phyloP scores from a whole-genome alignment of 37 sponge, comb jelly and placozoan genomes.

The Lycopodina hypogea region DNA sequence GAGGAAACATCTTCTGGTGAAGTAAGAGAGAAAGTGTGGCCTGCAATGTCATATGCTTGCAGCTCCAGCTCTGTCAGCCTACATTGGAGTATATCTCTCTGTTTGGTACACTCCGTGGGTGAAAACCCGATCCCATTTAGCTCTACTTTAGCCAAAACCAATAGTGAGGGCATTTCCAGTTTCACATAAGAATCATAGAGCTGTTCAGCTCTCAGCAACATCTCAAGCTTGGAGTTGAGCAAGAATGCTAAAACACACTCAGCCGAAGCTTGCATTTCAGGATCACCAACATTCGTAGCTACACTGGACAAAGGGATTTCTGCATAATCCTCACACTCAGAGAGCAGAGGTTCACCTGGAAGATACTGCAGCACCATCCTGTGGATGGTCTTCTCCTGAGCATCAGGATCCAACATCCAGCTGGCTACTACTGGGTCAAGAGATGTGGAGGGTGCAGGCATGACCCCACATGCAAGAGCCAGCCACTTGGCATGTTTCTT shows the following conservation, averaged over 20 bases:
- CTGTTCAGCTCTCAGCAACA: constrained; percentile 54
- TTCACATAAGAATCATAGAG: constrained; percentile 62
- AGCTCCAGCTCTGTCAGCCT: constrained; percentile 64
- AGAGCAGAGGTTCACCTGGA: constrained; percentile 57
- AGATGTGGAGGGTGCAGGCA: constrained; percentile 16
- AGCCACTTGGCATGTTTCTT: constrained; percentile 75
- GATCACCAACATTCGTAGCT: constrained; percentile 58
- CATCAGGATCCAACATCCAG: constrained; percentile 92
- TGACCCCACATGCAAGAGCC: constrained; percentile 42
- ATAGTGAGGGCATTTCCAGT: constrained; percentile 80
- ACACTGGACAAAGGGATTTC: constrained; percentile 56
- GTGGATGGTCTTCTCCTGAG: constrained; percentile 66
- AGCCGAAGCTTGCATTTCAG: constrained; percentile 63
- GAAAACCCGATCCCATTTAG: constrained; percentile 88
- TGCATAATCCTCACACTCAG: constrained; percentile 25
- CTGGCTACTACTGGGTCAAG: constrained; percentile 78
- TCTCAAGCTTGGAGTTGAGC: constrained; percentile 64
- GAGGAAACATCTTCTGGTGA: constrained; percentile 84
- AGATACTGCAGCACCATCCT: constrained; percentile 73
- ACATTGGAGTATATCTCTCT: constrained; percentile 50
- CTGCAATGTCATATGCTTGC: constrained; percentile 66
- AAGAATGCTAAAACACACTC: constrained; percentile 60
- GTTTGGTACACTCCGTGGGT: constrained; percentile 44
- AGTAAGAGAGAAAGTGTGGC: constrained; percentile 73
- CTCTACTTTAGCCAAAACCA: constrained; percentile 79